Evolutionary conservation across 2,797 vertebrate genomes (phyloP), one percentile per base, ranked within the genome.

Genomic region (Notoglanidium macrostoma): DNA sequence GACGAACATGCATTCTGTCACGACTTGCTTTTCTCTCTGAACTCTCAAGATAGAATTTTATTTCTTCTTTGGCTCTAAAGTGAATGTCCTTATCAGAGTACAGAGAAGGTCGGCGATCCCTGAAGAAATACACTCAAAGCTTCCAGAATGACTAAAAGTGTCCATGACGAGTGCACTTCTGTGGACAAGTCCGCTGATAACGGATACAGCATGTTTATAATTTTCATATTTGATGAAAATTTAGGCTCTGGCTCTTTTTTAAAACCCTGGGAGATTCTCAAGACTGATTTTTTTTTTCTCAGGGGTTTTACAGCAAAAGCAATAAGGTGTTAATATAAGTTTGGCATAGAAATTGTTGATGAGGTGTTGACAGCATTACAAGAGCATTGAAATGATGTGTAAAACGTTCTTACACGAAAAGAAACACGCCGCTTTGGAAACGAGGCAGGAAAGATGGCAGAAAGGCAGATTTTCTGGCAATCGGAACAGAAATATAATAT

Each of bases 401-500:
- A 70, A 84, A 84, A 79, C 5, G 7, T 40, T 57, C 57, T 65
- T n/a, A 29, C 46, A 29, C 46, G 19, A 68, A 67, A 40, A 67
- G 10, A 67, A 32, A 40, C 26, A 26, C 5, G 5, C 14, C 0
- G 29, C 40, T 72, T 61, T 32, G 67, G 85, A 74, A 74, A 81
- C 78, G 46, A 82, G 74, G 49, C 83, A 59, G 9, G 63, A 81
- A 86, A 89, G 81, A 74, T 70, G 81, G 77, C 59, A 44, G 65
- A 83, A 77, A 77, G 54, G 70, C 86, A 9, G 59, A 54, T 74
- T 76, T 83, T 49, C n/a, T 73, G 84, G 82, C 87, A 87, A 57
- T 90, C 89, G 90, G 78, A 68, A 74, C 46, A 86, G 88, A 87
- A 91, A 92, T 87, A 55, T 86, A 86, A 92, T 89, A 73, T 80